phyloP scores from a whole-genome alignment of 2,888 invertebrate genomes.

The Drosophila fulvimacula region DNA sequence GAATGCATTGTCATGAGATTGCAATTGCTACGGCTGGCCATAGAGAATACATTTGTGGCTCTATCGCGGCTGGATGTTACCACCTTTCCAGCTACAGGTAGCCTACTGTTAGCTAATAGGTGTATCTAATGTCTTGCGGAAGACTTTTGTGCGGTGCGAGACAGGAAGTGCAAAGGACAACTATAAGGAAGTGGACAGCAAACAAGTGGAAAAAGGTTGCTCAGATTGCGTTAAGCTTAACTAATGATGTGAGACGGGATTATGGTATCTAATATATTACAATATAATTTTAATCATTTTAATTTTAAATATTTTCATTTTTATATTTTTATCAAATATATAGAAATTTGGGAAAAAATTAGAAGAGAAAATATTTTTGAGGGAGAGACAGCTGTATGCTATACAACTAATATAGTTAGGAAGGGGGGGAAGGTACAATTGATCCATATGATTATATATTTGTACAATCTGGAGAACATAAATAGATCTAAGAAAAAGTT shows the following conservation, averaged over 20 bases:
- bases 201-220: slow-evolving; percentile 1
- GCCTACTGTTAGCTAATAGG: slow-evolving; percentile 50
- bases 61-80: slow-evolving; percentile 41
- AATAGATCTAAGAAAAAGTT: neutral
- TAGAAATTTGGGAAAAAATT: neutral
- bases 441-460: neutral
- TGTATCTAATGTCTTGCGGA: slow-evolving; percentile 66
- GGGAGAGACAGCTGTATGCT: too few relatives aligned
- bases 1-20: slow-evolving; percentile 58
- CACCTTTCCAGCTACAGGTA: slow-evolving; percentile 50
- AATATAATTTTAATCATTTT: too few relatives aligned
- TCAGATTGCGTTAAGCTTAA: slow-evolving; percentile 1
- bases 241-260: neutral
- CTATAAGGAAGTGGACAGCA: neutral
- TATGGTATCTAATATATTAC: too few relatives aligned
- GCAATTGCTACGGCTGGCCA: slow-evolving; percentile 36
- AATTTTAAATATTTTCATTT: too few relatives aligned
- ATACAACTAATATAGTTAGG: too few relatives aligned
- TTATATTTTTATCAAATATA: too few relatives aligned
- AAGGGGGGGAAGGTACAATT: too few relatives aligned
- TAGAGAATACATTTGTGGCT: slow-evolving; percentile 40
- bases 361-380: too few relatives aligned
- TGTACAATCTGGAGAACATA: neutral
- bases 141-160: slow-evolving; percentile 54
- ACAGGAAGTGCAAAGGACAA: slow-evolving; percentile 48